A percentile compares a stretch with the other conserved stretches of the same genome.
Conservation (phyloP, 1,140 invertebrate species). For the Drosophila oshimai region DNA sequence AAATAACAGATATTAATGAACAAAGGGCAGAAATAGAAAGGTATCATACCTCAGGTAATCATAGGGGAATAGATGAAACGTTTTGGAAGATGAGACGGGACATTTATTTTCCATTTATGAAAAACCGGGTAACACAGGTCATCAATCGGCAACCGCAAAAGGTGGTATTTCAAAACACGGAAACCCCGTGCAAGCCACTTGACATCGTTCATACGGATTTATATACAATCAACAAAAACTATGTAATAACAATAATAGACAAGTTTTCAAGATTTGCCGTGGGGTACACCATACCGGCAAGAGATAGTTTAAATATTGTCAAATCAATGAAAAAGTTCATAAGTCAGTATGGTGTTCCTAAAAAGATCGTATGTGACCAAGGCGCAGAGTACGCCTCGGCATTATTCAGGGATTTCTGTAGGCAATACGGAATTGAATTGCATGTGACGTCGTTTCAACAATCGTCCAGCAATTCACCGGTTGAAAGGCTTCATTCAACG, state of each 20-base stretch:
- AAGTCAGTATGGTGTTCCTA: background rate
- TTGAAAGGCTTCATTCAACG: slow-evolving; percentile 28
- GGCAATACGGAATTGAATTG: slow-evolving; percentile 9
- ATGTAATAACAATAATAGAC: slow-evolving; percentile 3
- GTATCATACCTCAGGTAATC: background rate
- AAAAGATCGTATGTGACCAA: slow-evolving; percentile 25
- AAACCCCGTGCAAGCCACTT: slow-evolving; percentile 2
- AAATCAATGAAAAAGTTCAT: background rate
- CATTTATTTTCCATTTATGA: slow-evolving; percentile 10
- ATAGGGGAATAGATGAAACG: background rate
- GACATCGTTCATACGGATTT: slow-evolving; percentile 5
- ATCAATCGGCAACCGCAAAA: background rate
- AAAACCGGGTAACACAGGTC: background rate
- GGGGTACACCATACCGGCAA: background rate
- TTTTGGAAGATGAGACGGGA: background rate
- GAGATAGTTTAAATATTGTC: background rate
- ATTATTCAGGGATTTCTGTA: slow-evolving; percentile 27
- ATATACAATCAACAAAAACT: slow-evolving; percentile 2
- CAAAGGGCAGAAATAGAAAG: background rate
- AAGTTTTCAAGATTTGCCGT: slow-evolving; percentile 13
- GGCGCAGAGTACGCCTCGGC: slow-evolving; percentile 14
- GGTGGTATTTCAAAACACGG: background rate
- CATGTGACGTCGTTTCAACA: slow-evolving; percentile 26
- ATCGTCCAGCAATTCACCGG: slow-evolving; percentile 15
- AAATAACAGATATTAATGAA: background rate